phyloP scores from a whole-genome alignment of 2,797 vertebrate species.

The Silurus lanzhouensis region DNA sequence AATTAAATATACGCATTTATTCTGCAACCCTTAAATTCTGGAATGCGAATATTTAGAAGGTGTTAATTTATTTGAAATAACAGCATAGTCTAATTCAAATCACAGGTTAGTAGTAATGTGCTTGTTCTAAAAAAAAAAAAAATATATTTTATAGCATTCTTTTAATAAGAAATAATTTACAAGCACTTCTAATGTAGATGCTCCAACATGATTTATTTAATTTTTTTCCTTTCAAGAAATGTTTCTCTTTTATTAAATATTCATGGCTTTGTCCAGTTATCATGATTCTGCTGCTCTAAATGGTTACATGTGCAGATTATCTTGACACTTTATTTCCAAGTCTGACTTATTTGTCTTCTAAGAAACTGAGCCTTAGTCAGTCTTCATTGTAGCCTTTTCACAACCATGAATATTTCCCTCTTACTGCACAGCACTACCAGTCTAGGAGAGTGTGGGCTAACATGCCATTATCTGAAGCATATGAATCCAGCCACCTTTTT shows the following conservation, averaged over 20 bases:
- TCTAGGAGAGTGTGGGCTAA: constrained; percentile 28
- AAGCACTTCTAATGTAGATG: not conserved
- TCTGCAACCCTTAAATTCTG: not conserved
- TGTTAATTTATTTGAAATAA: not conserved
- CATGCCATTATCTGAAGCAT: constrained; percentile 26
- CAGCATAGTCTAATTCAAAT: not conserved
- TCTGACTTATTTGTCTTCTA: not conserved
- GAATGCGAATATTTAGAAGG: not conserved
- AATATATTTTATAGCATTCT: not conserved
- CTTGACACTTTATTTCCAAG: not conserved
- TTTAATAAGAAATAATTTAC: not conserved
- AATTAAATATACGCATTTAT: not conserved
- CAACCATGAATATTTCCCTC: not conserved
- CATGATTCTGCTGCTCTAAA: not conserved
- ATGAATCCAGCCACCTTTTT: constrained; percentile 30
- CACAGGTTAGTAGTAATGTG: not conserved
- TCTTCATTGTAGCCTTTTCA: constrained; percentile 1
- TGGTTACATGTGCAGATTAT: not conserved
- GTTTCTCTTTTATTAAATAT: no score
- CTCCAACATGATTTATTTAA: not conserved
- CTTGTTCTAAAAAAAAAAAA: not conserved
- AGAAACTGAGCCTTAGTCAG: not conserved
- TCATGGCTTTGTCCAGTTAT: not conserved
- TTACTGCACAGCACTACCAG: constrained; percentile 21
- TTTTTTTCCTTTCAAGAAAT: no score